Percentiles rank a stretch among this genome's conserved stretches.
phyloP scores from a whole-genome alignment of 2,797 vertebrate species.

The Clarias fuscus region DNA sequence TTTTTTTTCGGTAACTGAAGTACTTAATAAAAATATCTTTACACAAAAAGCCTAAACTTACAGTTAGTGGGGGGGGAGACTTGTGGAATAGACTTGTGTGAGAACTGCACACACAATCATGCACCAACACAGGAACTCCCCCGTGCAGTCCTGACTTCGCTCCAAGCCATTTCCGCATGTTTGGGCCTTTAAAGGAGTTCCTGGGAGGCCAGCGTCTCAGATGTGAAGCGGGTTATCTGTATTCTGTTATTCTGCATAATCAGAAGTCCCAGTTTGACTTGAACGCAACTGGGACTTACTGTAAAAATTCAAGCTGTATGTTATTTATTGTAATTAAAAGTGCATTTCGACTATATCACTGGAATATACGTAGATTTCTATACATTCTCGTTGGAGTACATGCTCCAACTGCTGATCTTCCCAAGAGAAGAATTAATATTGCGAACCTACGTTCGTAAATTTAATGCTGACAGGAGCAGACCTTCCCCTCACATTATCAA shows the following conservation, averaged over 20 bases:
- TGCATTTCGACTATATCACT: neutral
- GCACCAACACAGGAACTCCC: too few species aligned
- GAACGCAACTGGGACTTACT: too few species aligned
- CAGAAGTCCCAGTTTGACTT: too few species aligned
- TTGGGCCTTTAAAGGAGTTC: too few species aligned
- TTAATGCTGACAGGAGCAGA: constrained; percentile 12
- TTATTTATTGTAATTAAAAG: neutral
- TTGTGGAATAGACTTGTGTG: too few species aligned
- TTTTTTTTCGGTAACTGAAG: neutral
- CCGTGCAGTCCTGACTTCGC: too few species aligned
- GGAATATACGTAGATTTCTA: neutral
- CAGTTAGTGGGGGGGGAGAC: too few species aligned
- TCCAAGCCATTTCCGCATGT: too few species aligned
- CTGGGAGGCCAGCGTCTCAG: too few species aligned
- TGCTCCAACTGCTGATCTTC: neutral
- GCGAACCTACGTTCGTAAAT: neutral
- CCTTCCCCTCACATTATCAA: neutral
- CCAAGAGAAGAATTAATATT: neutral
- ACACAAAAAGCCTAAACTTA: neutral
- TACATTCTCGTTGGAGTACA: neutral
- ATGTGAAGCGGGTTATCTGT: too few species aligned
- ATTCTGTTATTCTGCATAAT: too few species aligned
- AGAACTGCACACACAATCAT: too few species aligned
- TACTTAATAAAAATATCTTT: neutral
- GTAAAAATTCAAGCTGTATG: neutral